These are phyloP conservation scores for Melanotaenia duboulayi DNA, from an alignment of 2,113 vertebrate species.

Conservation along the genomic window DNA sequence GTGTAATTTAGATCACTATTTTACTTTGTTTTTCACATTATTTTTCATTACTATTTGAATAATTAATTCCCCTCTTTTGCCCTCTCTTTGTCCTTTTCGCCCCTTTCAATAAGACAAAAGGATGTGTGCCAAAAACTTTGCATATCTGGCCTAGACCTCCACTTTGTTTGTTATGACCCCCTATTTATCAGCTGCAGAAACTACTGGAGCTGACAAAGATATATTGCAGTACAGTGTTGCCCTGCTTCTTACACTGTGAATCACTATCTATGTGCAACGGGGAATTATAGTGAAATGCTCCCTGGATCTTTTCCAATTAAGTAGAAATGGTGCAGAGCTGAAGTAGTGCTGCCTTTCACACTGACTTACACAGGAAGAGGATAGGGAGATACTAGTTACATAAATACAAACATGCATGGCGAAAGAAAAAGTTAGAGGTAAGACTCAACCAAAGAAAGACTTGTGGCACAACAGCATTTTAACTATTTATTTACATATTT, in stretches of 20 bases:
- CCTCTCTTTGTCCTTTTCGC: constrained; percentile 7
- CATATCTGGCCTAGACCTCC: constrained; percentile 47
- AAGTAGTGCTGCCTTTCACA: constrained; percentile 21
- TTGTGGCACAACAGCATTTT: too few relatives aligned
- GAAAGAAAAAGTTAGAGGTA: too few relatives aligned
- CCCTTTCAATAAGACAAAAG: neutral
- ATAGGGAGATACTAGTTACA: constrained; percentile 7
- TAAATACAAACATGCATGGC: neutral
- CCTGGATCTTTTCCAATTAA: constrained; percentile 51
- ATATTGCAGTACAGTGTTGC: constrained; percentile 25
- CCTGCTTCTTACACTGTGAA: constrained; percentile 30
- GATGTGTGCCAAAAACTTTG: constrained; percentile 24
- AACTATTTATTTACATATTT: too few relatives aligned
- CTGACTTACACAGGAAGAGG: constrained; percentile 7
- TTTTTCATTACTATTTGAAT: neutral
- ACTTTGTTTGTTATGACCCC: constrained; percentile 26
- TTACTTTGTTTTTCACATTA: neutral
- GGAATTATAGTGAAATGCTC: constrained; percentile 24
- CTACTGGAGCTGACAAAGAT: constrained; percentile 37
- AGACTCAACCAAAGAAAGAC: too few relatives aligned
- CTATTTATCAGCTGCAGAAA: constrained; percentile 44
- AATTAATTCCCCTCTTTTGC: neutral
- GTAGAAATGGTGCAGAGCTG: constrained; percentile 45
- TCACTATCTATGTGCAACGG: constrained; percentile 27
- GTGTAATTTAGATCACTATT: constrained; percentile 16